Evolutionary conservation across 2,113 vertebrate species (phyloP), one percentile per base, ranked within the genome.

Genomic region (Dendropsophus ebraccatus): DNA sequence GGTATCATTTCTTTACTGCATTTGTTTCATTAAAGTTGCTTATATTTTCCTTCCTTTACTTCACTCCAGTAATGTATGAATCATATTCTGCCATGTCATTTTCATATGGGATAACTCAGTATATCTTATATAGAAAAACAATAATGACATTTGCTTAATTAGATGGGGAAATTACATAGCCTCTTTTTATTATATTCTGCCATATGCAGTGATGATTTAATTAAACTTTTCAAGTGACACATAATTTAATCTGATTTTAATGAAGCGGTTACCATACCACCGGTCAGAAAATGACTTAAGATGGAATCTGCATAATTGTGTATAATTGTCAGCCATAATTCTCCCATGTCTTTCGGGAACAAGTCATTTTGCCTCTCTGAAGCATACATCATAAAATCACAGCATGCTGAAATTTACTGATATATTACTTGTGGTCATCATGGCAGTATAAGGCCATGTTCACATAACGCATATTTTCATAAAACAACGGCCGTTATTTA

Each of bases 171-270:
- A 84, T 76, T 76, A 49, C 82, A 74, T 47, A 49, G 45, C 21
- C 14, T 28, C 52, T 47, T 84, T 84, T 83, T 73, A 73, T 84
- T 52, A 54, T 83, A 84, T 58, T 84, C 82, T 84, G 69, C 70
- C 70, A 74, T 84, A 84, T 84, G 50, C 52, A 60, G 35, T 47
- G 54, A 75, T 76, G 72, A 84, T 84, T 74, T 84, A 45, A 84
- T 84, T 75, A 58, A 74, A 84, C 52, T 75, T 62, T 82, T 75
- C 70, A 84, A 84, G 72, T 76, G 82, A 76, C 52, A 84, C 52
- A 75, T 84, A 84, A 28, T 84, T 75, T 84, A 84, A 84, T 84
- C 49, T 62, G 72, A 75, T 84, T 76, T 76, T 84, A 84, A 84
- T 84, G 82, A 75, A 76, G 70, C 82, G 60, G 72, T 84, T 84